Evolutionary conservation across 2,113 vertebrate species (phyloP).

Genomic region (Passer domesticus): DNA sequence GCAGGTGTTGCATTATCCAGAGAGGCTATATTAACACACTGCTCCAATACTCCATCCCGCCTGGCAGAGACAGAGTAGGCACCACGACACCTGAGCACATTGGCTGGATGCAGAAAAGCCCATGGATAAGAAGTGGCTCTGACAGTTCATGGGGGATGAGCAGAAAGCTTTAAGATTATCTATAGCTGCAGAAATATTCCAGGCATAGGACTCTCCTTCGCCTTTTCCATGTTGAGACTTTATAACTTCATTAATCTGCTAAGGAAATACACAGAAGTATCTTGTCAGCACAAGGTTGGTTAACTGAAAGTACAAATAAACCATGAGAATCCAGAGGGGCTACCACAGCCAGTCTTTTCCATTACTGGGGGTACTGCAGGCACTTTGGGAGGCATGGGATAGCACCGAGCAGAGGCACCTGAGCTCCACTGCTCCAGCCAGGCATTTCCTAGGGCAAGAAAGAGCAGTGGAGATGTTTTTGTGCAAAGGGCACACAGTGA

Average conservation of each 20-base stretch:
- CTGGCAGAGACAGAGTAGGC: neutral
- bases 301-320: neutral
- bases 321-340: neutral
- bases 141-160: neutral
- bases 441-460: neutral
- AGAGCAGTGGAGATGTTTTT: neutral
- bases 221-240: neutral
- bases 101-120: neutral
- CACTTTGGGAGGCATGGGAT: neutral
- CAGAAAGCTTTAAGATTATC: neutral
- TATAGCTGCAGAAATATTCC: neutral
- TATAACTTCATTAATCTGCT: neutral
- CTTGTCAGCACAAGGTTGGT: neutral
- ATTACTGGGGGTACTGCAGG: neutral
- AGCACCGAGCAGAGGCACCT: neutral
- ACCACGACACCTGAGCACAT: neutral
- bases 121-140: neutral
- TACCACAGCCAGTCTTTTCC: accelerated
- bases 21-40: neutral
- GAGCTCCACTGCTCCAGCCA: neutral
- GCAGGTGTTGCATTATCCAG: neutral
- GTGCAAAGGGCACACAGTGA: neutral
- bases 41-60: neutral
- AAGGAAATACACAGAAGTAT: neutral
- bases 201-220: neutral